phyloP scores from a whole-genome alignment of 2,113 vertebrate species.

The Hemichromis elongatus region DNA sequence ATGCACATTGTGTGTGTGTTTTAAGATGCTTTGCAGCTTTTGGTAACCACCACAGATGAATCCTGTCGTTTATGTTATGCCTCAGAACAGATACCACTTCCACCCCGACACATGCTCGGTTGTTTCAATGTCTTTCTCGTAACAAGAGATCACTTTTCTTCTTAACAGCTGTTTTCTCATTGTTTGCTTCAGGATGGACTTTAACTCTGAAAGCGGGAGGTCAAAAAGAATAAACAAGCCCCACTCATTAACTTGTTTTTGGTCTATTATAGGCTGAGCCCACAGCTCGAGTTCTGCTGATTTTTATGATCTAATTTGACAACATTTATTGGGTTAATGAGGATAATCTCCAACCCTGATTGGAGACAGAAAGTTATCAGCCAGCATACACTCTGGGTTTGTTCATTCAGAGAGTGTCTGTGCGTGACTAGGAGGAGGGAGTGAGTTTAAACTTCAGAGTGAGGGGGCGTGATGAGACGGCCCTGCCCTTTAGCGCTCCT shows the following conservation, averaged over 20 bases:
- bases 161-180: neutral
- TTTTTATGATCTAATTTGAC: neutral
- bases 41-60: neutral
- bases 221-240: neutral
- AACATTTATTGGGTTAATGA: neutral
- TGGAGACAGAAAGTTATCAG: neutral
- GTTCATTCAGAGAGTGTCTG: constrained; percentile 66
- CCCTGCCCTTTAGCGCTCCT: constrained; percentile 33
- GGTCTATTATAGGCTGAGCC: neutral
- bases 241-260: neutral
- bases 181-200: neutral
- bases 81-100: constrained; percentile 20
- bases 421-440: constrained; percentile 56
- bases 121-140: constrained; percentile 2
- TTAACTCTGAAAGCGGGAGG: neutral
- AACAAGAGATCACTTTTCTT: neutral
- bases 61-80: neutral
- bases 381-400: neutral
- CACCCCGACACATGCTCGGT: neutral
- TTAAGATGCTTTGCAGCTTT: neutral
- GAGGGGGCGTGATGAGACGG: constrained; percentile 23
- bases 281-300: neutral
- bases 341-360: neutral
- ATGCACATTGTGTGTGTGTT: neutral
- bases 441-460: neutral